Evolutionary conservation across 53 echinoderm and acorn worm species (phyloP), one percentile per base, ranked within the genome.

Genomic region (Crossaster papposus): DNA sequence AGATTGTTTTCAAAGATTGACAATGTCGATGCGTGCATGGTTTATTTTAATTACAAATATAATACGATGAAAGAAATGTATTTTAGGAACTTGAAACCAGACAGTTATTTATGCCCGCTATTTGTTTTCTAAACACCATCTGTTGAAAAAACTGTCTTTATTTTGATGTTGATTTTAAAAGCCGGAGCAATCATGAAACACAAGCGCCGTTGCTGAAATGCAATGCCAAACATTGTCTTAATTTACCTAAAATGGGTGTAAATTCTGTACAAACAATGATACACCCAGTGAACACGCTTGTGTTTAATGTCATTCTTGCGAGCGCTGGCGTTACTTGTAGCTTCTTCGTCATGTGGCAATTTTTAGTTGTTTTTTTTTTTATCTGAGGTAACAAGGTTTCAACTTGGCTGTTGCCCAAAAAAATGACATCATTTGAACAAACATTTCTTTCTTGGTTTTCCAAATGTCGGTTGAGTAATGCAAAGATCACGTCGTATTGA

Each of bases 391-490:
- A 58, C 58, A 58, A 58, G 12, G 58, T 17, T 58, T 58, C 15
- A 58, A n/a, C 22, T 20, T 18, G 58, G 58, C 58, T 58, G 58
- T 58, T 11, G 17, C 58, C 12, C 14, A 58, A 20, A 58, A 58
- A 58, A 58, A 18, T 14, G 68, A 28, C 68, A 68, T 9, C n/a
- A 68, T 23, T 68, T 28, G 68, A 68, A 68, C 26, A 20, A 68
- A 15, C 17, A 15, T 6, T 68, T 23, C 2, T 26, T 68, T 23
- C 28, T 68, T 68, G 68, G 68, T 20, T 35, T 74, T 74, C 75
- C 33, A 36, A 35, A 74, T 74, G 33, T 74, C 35, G 35, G 75
- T 74, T 74, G 75, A 74, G 28, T 74, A 74, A 74, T 74, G 14
- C 2, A 18, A 9, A 33, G 18, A 33, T 4, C 36, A n/a, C 18